Conservation (phyloP, 2,113 vertebrate species). For the Forbesichthys papilliferus region DNA sequence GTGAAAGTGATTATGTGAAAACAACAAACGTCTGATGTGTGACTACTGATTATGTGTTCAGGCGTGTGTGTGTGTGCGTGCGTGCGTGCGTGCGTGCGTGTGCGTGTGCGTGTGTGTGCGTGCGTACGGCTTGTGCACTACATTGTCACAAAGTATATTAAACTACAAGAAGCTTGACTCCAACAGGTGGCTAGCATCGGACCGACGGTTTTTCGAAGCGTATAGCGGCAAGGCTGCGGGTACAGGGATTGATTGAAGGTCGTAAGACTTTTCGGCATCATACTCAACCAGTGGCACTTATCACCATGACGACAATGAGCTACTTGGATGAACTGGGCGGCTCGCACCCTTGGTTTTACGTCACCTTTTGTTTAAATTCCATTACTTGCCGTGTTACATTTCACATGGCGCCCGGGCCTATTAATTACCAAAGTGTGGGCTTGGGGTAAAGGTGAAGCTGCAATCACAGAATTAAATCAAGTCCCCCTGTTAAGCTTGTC, state of each 20-base stretch:
- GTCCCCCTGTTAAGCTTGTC: slow-evolving; percentile 72
- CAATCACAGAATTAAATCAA: slow-evolving; percentile 81
- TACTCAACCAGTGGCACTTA: slow-evolving; percentile 26
- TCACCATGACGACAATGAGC: slow-evolving; percentile 22
- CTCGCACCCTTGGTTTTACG: slow-evolving; percentile 58
- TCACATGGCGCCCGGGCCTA: slow-evolving; percentile 69
- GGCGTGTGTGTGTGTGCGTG: too few relatives aligned
- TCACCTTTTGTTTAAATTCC: slow-evolving; percentile 74
- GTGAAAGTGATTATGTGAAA: too few relatives aligned
- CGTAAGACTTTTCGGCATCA: slow-evolving; percentile 28
- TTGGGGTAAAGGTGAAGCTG: slow-evolving; percentile 73
- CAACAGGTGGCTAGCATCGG: neutral
- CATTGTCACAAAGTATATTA: too few relatives aligned
- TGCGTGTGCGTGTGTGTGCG: too few relatives aligned
- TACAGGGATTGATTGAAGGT: slow-evolving; percentile 29
- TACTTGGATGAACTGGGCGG: slow-evolving; percentile 10
- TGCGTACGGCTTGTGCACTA: too few relatives aligned
- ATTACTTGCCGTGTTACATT: slow-evolving; percentile 67
- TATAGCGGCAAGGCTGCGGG: slow-evolving; percentile 18
- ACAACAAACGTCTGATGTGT: too few relatives aligned
- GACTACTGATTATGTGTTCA: too few relatives aligned
- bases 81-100: too few relatives aligned
- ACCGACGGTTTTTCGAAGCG: slow-evolving; percentile 5
- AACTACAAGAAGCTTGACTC: too few relatives aligned
- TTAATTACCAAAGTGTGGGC: slow-evolving; percentile 77